A percentile compares a stretch with the other conserved stretches of the same genome.
phyloP scores from a whole-genome alignment of 2,113 vertebrate species.

The Grantiella picta region DNA sequence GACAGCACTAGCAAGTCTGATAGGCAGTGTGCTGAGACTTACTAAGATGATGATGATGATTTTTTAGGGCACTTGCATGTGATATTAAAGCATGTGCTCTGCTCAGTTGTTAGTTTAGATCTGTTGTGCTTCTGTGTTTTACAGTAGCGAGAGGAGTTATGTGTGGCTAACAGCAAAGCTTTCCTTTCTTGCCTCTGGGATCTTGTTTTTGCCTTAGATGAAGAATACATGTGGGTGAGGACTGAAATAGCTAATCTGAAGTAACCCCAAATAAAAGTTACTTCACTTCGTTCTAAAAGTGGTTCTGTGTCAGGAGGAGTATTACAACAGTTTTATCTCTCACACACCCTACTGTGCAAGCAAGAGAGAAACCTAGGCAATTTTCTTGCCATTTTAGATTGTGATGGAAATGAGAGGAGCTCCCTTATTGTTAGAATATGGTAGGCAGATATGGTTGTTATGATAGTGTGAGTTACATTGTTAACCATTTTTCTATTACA shows the following conservation, averaged over 20 bases:
- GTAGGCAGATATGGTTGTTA: not conserved
- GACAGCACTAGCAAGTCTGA: not conserved
- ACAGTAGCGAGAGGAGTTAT: not conserved
- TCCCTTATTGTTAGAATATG: not conserved
- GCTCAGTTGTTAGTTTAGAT: not conserved
- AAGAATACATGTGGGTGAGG: not conserved
- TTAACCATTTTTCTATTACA: slow-evolving; percentile 70
- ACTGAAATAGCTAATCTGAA: not conserved
- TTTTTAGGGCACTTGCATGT: not conserved
- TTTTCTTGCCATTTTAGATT: not conserved
- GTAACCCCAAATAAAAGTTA: not conserved
- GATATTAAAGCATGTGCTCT: not conserved
- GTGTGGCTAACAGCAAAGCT: not conserved
- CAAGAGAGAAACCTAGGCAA: not conserved
- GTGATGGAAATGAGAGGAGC: not conserved
- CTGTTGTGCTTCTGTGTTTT: not conserved
- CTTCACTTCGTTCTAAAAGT: not conserved
- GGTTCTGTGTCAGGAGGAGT: not conserved
- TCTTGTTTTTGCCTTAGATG: not conserved
- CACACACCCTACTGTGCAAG: not conserved
- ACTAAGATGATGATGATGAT: not conserved
- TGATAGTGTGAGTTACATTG: not conserved
- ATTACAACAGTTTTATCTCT: not conserved
- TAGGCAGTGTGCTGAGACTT: not conserved
- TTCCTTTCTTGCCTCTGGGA: not conserved